These are phyloP conservation scores for Mastomys natalensis DNA, from an alignment of 2,113 vertebrate genomes.

Conservation along the genomic window DNA sequence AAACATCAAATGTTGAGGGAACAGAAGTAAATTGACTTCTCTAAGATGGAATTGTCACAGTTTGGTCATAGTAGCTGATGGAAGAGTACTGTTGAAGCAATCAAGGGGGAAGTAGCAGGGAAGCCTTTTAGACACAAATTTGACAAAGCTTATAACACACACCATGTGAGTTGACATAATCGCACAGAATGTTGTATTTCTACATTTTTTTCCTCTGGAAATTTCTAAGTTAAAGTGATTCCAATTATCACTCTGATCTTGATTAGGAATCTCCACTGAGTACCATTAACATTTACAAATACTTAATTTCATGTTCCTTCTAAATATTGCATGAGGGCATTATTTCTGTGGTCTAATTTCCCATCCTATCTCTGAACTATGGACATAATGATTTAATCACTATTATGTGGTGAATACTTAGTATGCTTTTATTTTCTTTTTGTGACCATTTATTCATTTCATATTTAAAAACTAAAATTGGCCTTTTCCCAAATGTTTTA, in stretches of 20 bases:
- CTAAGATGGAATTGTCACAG: neutral
- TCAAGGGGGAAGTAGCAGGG: neutral
- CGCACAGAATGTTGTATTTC: neutral
- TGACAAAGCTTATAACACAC: neutral
- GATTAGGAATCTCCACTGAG: slow-evolving; percentile 1
- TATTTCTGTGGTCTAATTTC: slow-evolving; percentile 68
- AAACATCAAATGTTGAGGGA: slow-evolving; percentile 26
- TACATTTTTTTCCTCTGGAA: neutral
- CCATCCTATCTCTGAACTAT: slow-evolving; percentile 34
- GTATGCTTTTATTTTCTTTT: slow-evolving; percentile 57
- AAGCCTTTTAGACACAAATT: neutral
- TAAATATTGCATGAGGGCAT: slow-evolving; percentile 67
- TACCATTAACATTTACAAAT: slow-evolving; percentile 51
- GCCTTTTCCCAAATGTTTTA: slow-evolving; percentile 82
- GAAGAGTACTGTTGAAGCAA: neutral
- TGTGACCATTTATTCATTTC: slow-evolving; percentile 74
- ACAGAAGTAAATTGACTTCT: slow-evolving; percentile 1
- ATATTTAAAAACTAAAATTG: slow-evolving; percentile 78
- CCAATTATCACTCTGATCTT: neutral
- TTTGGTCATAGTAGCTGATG: neutral
- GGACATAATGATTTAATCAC: slow-evolving; percentile 65
- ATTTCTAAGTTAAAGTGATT: slow-evolving; percentile 6
- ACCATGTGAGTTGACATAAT: neutral
- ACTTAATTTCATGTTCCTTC: slow-evolving; percentile 22
- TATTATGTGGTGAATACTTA: slow-evolving; percentile 59